A percentile compares a stretch with the other conserved stretches of the same genome.
Evolutionary conservation across 2,888 invertebrate genomes (phyloP).

Genomic region (Gisinianus flammeolus): DNA sequence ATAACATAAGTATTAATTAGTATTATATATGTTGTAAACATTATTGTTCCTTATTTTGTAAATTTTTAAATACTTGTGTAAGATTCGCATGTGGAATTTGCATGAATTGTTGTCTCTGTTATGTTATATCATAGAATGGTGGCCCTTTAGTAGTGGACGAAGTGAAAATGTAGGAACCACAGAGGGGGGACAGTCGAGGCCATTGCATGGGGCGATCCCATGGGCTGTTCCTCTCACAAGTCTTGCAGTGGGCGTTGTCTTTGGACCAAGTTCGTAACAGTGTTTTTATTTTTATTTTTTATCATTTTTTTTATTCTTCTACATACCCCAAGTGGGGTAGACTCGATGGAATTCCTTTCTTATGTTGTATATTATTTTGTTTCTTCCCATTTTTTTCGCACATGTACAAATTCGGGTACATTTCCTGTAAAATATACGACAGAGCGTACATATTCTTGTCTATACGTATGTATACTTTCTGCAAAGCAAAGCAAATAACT

Average conservation of each 20-base stretch:
- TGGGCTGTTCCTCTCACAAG: constrained; percentile 59
- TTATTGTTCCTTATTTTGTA: too few relatives aligned
- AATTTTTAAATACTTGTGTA: not conserved
- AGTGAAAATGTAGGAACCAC: constrained; percentile 57
- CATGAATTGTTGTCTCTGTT: constrained; percentile 54
- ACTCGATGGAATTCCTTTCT: too few relatives aligned
- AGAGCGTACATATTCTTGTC: too few relatives aligned
- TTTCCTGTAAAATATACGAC: too few relatives aligned
- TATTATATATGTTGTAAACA: too few relatives aligned
- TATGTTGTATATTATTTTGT: too few relatives aligned
- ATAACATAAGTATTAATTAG: too few relatives aligned
- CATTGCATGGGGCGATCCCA: constrained; percentile 53
- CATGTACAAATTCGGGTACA: too few relatives aligned
- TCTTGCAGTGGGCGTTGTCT: constrained; percentile 59
- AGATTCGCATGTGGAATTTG: constrained; percentile 38
- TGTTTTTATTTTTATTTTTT: constrained; percentile 46
- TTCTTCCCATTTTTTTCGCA: too few relatives aligned
- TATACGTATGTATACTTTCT: too few relatives aligned
- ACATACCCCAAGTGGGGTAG: too few relatives aligned
- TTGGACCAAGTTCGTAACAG: constrained; percentile 59
- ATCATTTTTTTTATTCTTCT: constrained; percentile 22
- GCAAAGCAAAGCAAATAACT: too few relatives aligned
- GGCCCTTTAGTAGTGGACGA: constrained; percentile 59
- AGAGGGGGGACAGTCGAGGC: constrained; percentile 53
- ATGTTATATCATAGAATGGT: constrained; percentile 58